These are phyloP conservation scores for Decapterus maruadsi DNA, from an alignment of 2,797 vertebrate species.

Conservation along the genomic window DNA sequence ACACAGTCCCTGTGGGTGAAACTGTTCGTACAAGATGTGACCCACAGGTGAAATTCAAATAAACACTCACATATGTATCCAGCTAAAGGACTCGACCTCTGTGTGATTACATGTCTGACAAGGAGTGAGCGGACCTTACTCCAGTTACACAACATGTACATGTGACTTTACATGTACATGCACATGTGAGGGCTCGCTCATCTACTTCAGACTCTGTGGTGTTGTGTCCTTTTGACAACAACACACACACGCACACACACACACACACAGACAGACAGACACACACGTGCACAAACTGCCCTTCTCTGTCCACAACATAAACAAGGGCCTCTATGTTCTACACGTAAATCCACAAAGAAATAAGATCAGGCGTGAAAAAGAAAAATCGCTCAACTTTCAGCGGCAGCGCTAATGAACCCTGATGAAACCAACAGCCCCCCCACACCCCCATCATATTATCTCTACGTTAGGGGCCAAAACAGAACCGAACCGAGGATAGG, in stretches of 20 bases:
- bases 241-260: neutral
- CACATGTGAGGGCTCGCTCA: neutral
- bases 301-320: slow-evolving; percentile 44
- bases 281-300: neutral
- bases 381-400: slow-evolving; percentile 63
- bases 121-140: neutral
- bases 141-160: slow-evolving; percentile 39
- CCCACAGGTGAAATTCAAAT: neutral
- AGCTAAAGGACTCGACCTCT: slow-evolving; percentile 5
- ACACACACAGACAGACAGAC: neutral
- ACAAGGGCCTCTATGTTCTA: slow-evolving; percentile 61
- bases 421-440: slow-evolving; percentile 31
- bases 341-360: slow-evolving; percentile 74
- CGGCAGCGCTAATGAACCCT: slow-evolving; percentile 57
- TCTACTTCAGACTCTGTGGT: slow-evolving; percentile 9
- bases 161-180: slow-evolving; percentile 26
- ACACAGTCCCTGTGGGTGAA: neutral
- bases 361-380: slow-evolving; percentile 64
- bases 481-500: slow-evolving; percentile 4
- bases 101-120: slow-evolving; percentile 26
- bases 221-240: slow-evolving; percentile 51
- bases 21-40: neutral
- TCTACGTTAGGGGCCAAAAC: slow-evolving; percentile 36
- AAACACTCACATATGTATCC: slow-evolving; percentile 14
- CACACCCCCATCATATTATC: slow-evolving; percentile 23